phyloP scores from a whole-genome alignment of 2,888 invertebrate genomes.

The Cheilosia impressa region DNA sequence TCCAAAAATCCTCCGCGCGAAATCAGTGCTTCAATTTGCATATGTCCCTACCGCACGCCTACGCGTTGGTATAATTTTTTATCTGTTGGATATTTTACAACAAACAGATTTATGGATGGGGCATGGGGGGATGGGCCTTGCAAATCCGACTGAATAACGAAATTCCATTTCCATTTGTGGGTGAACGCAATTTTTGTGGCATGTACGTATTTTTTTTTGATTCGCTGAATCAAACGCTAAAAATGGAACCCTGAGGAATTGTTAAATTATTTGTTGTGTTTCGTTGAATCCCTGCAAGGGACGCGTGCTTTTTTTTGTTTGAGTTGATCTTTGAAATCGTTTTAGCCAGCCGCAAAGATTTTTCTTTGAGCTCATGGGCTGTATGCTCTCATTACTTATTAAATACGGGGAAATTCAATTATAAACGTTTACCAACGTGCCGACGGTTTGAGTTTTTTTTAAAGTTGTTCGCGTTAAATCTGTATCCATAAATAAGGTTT shows the following conservation, averaged over 20 bases:
- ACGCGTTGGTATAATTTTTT: slow-evolving; percentile 4
- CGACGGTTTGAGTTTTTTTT: too few species aligned
- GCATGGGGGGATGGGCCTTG: background rate
- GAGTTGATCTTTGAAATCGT: too few species aligned
- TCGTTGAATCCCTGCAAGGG: background rate
- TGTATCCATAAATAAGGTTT: too few species aligned
- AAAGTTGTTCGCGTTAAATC: too few species aligned
- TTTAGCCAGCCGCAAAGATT: too few species aligned
- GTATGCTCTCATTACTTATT: too few species aligned
- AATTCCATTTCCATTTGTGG: slow-evolving; percentile 29
- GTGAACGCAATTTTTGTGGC: background rate
- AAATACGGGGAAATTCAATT: too few species aligned
- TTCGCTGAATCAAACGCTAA: slow-evolving; percentile 20
- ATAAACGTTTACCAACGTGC: too few species aligned
- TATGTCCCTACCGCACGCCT: background rate
- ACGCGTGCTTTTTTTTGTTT: background rate
- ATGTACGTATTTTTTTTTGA: background rate
- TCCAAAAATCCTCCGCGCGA: background rate
- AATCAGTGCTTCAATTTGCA: slow-evolving; percentile 17
- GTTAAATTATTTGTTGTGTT: slow-evolving; percentile 12
- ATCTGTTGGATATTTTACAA: background rate
- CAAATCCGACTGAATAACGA: slow-evolving; percentile 26
- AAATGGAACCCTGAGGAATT: slow-evolving; percentile 3
- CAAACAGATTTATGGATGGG: slow-evolving; percentile 6
- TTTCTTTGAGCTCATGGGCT: too few species aligned